These are phyloP conservation scores for Sebastes flavidus DNA, from an alignment of 2,797 vertebrate genomes.

Conservation along the genomic window DNA sequence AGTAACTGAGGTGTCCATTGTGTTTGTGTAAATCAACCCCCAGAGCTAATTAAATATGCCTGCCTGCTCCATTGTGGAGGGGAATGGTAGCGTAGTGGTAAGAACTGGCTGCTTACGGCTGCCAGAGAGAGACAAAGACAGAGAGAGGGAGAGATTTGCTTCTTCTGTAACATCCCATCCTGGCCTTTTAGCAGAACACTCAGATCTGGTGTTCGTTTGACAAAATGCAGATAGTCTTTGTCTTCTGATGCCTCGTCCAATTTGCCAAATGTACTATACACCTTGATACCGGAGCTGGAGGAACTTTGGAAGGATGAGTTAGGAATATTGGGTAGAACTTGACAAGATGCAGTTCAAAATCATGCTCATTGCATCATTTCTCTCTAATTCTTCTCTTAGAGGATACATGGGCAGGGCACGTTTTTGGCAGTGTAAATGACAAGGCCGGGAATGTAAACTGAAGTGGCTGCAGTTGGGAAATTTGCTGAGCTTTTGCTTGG, in stretches of 20 bases:
- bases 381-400: not conserved
- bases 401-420: not conserved
- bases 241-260: not conserved
- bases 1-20: slow-evolving; percentile 55
- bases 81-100: slow-evolving; percentile 19
- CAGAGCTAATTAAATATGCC: slow-evolving; percentile 61
- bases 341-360: not conserved
- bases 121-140: slow-evolving; percentile 25
- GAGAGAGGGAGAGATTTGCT: not conserved
- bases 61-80: slow-evolving; percentile 39
- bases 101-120: slow-evolving; percentile 27
- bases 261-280: not conserved
- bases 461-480: not conserved
- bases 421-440: not conserved
- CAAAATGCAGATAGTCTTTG: not conserved
- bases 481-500: slow-evolving; percentile 13
- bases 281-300: not conserved
- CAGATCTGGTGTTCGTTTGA: not conserved
- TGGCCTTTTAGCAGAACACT: not conserved
- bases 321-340: not conserved
- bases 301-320: not conserved
- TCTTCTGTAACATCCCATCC: slow-evolving; percentile 1
- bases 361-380: not conserved
- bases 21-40: slow-evolving; percentile 60
- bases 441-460: not conserved